A percentile compares a stretch with the other conserved stretches of the same genome.
Conservation (phyloP, 2,113 vertebrate genomes). For the Cacatua alba region DNA sequence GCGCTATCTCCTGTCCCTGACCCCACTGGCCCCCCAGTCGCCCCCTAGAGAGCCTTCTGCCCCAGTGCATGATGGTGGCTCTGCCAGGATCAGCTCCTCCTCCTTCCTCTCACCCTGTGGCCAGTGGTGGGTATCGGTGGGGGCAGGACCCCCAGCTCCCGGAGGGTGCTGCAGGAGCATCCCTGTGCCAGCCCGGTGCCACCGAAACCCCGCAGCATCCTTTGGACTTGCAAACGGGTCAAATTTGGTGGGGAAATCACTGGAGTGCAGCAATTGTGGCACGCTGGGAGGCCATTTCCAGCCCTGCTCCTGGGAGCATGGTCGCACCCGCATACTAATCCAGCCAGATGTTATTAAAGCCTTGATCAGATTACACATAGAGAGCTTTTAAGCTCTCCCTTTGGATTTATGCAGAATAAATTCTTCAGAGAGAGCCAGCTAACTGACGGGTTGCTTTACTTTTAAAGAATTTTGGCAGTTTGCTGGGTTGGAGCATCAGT, state of each 20-base stretch:
- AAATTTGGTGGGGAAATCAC: not conserved
- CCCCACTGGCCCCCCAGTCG: fast-evolving
- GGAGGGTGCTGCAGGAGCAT: not conserved
- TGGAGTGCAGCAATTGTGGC: fast-evolving
- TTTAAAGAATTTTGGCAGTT: not conserved
- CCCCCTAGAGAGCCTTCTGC: not conserved
- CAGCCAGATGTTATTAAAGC: not conserved
- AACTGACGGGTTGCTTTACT: not conserved
- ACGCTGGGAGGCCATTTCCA: not conserved
- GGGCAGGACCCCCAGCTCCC: not conserved
- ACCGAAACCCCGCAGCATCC: not conserved
- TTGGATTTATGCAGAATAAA: not conserved
- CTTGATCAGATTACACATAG: not conserved
- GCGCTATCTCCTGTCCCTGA: not conserved
- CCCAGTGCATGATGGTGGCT: fast-evolving
- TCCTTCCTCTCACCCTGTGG: fast-evolving
- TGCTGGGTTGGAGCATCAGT: not conserved
- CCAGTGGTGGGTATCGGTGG: fast-evolving
- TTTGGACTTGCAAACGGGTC: fast-evolving
- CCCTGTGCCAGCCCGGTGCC: not conserved
- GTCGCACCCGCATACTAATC: not conserved
- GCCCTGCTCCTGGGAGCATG: not conserved
- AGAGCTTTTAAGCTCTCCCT: slow-evolving; percentile 6
- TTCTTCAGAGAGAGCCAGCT: not conserved
- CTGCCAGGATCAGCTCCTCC: not conserved